Evolutionary conservation across 2,888 invertebrate genomes (phyloP).

Genomic region (Pollenia angustigena): DNA sequence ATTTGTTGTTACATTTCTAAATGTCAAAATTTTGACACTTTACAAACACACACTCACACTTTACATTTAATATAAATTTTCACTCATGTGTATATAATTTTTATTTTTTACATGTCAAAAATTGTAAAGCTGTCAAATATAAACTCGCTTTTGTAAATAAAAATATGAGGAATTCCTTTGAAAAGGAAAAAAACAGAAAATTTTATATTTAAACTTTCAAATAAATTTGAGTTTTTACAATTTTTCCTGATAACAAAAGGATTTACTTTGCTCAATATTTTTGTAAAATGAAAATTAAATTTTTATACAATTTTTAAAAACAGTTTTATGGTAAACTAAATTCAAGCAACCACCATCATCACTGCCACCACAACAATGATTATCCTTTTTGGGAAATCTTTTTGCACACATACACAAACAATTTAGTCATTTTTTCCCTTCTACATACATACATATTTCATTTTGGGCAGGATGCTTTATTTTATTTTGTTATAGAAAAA

Average conservation of each 20-base stretch:
- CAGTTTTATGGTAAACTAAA: constrained; percentile 2
- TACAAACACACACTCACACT: constrained; percentile 4
- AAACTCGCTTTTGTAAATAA: background rate
- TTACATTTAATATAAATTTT: constrained; percentile 32
- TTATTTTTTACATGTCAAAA: constrained; percentile 52
- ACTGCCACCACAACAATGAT: background rate
- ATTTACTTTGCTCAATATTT: constrained; percentile 24
- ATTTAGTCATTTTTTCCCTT: constrained; percentile 36
- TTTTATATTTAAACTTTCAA: constrained; percentile 10
- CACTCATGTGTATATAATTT: constrained; percentile 60
- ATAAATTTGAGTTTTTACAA: constrained; percentile 17
- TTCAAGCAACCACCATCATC: constrained; percentile 10
- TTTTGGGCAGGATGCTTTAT: constrained; percentile 25
- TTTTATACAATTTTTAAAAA: constrained; percentile 28
- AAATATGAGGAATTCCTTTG: constrained; percentile 17
- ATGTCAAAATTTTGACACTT: constrained; percentile 54
- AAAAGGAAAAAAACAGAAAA: background rate
- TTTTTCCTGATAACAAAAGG: constrained; percentile 57
- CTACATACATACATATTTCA: background rate
- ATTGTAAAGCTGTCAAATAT: constrained; percentile 50
- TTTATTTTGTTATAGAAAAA: constrained; percentile 36
- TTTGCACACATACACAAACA: constrained; percentile 3
- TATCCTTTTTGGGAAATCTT: constrained; percentile 40
- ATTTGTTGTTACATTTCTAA: constrained; percentile 2
- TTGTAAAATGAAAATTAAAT: constrained; percentile 40